Percentiles rank a stretch among this genome's conserved stretches.
Evolutionary conservation across 2,113 vertebrate genomes (phyloP).

Genomic region (Oreochromis aureus): DNA sequence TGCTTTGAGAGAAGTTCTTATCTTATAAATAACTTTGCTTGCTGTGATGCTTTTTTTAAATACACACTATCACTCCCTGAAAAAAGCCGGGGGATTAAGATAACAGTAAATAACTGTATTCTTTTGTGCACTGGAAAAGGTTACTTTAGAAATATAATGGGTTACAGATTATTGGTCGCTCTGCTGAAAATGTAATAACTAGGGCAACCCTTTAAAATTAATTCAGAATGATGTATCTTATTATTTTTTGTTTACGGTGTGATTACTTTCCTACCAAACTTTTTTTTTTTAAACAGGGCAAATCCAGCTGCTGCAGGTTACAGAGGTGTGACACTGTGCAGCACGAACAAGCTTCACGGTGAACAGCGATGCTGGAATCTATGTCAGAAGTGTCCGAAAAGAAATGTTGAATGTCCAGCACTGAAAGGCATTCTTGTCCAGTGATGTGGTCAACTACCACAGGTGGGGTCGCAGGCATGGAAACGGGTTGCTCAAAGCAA

Average conservation of each 20-base stretch:
- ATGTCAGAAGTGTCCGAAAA: not conserved
- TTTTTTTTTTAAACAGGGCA: not conserved
- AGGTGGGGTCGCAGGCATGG: not conserved
- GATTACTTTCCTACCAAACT: not conserved
- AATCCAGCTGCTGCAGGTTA: not conserved
- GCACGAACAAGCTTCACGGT: not conserved
- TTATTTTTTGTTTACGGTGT: not conserved
- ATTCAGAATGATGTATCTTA: not conserved
- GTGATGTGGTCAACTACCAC: not conserved
- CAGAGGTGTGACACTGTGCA: not conserved
- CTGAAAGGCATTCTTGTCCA: not conserved
- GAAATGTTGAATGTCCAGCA: not conserved
- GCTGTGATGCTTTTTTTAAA: constrained; percentile 9
- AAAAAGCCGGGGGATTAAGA: not conserved
- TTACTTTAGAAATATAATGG: not conserved
- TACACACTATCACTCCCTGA: not conserved
- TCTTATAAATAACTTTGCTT: constrained; percentile 48
- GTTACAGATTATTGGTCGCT: not conserved
- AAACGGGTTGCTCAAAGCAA: not conserved
- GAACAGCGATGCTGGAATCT: not conserved
- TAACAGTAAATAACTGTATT: constrained; percentile 14
- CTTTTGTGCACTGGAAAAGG: not conserved
- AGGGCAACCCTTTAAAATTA: not conserved
- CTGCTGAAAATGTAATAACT: not conserved
- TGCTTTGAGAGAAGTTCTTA: constrained; percentile 41